Conservation (phyloP, 2,113 vertebrate genomes). For the Procavia capensis region DNA sequence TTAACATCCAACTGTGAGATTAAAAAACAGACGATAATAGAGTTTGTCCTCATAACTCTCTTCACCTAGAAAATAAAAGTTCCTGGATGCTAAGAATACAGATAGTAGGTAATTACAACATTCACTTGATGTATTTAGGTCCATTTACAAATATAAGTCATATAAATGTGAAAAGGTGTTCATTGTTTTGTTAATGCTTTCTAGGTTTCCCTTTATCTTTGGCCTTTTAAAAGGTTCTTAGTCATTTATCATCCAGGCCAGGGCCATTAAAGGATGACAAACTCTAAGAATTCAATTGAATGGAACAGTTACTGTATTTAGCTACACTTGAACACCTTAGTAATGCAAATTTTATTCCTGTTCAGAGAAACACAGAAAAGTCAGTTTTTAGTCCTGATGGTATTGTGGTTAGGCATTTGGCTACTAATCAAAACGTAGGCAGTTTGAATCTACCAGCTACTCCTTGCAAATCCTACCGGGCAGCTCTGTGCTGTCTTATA, state of each 20-base stretch:
- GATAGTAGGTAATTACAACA: not conserved
- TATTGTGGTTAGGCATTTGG: no score
- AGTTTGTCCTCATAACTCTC: not conserved
- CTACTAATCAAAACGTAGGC: no score
- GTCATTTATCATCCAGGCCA: conserved; percentile 41
- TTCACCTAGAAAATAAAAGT: not conserved
- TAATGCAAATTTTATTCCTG: not conserved
- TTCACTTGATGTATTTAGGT: not conserved
- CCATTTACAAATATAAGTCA: conserved; percentile 9
- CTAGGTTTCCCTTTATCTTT: conserved; percentile 31
- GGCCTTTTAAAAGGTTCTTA: conserved; percentile 7
- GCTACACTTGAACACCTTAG: not conserved
- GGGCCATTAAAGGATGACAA: conserved; percentile 14
- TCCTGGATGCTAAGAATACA: not conserved
- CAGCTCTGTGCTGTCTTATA: no score
- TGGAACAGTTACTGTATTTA: conserved; percentile 41
- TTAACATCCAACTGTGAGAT: not conserved
- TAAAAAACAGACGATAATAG: not conserved
- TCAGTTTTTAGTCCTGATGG: not conserved
- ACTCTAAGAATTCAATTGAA: not conserved
- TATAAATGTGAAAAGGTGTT: conserved; percentile 15
- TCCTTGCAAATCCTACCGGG: no score
- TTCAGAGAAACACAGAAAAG: conserved; percentile 13
- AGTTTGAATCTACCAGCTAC: no score
- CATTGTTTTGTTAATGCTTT: not conserved